Base-by-base conservation (phyloP, 2,113 vertebrate species). In the Grammomys dolichurus region DNA sequence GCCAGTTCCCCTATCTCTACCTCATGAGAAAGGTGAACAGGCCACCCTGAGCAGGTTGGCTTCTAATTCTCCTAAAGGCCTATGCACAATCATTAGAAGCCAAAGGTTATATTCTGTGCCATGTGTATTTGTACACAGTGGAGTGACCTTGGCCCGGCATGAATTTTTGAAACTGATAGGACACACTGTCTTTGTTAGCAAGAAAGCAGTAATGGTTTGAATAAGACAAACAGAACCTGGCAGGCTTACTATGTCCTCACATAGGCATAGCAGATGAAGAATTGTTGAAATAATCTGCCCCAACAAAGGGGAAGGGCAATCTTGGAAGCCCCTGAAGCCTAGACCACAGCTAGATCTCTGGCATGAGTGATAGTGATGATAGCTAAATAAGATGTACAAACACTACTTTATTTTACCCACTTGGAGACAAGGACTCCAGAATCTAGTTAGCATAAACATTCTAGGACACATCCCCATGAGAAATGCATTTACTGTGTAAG, bases 171-270 rank as follows among this genome's bases (percentile, higher is more conserved):
- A 69, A 12, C 5, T 70, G 63, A 54, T 4, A 24, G 1, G 17
- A 9, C 36, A 63, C 4, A 24, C 20, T 26, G 75, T 16, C 9
- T 75, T 69, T 60, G 7, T 56, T 63, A 9, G 5, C 5, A 4
- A 73, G 5, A 40, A 31, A 36, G 17, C 3, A 56, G 9, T 5
- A 60, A 28, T 60, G 56, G 1, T 7, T 84, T 63, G 3, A 0
- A 63, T 40, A 40, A 63, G 80, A 63, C 56, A 28, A 36, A n/a
- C 22, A 75, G 40, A 48, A 73, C 7, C 31, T n/a, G 28, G 24
- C 6, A 75, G 20, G 8, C 1, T 28, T 24, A 4, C 0, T 5
- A 17, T 17, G 14, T 20, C 20, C 2, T 36, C 14, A 48, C 54
- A 6, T 58, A 51, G 16, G 43, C 24, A 46, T 9, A 46, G 9